Conservation (phyloP, 2,113 vertebrate species). For the Haemorhous mexicanus region DNA sequence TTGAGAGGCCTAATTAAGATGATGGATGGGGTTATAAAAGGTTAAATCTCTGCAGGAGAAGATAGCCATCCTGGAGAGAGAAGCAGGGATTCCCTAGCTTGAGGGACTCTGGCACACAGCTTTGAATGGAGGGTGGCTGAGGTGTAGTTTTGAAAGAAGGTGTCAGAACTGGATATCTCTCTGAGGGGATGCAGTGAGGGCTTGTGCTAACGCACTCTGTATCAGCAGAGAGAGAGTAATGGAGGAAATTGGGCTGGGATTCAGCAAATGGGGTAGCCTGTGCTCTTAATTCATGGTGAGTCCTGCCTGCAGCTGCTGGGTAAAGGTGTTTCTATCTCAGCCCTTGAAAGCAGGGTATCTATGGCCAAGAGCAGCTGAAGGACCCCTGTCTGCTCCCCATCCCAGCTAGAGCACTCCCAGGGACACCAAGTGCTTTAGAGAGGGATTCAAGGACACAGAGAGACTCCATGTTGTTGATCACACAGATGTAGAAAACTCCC, state of each 20-base stretch:
- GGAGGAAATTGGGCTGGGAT: background rate
- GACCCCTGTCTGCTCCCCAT: background rate
- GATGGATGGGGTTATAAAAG: background rate
- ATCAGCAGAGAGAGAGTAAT: background rate
- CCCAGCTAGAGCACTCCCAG: background rate
- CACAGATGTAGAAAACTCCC: background rate
- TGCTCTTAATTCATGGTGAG: background rate
- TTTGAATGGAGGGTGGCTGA: background rate
- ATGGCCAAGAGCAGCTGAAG: background rate
- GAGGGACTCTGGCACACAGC: background rate
- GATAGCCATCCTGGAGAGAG: background rate
- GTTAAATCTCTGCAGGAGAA: background rate
- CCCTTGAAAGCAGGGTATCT: background rate
- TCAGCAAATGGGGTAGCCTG: background rate
- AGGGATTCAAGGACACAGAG: background rate
- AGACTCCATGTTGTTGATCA: background rate
- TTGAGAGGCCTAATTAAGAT: background rate
- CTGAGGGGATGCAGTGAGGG: fast-evolving
- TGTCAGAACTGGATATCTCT: background rate
- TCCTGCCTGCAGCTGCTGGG: background rate
- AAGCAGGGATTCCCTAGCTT: background rate
- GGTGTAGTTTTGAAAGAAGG: background rate
- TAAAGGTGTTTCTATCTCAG: background rate
- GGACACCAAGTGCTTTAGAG: background rate
- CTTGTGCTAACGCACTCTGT: background rate